Base-by-base conservation (phyloP, 2,797 vertebrate species). In the Cheracebus regulus region DNA sequence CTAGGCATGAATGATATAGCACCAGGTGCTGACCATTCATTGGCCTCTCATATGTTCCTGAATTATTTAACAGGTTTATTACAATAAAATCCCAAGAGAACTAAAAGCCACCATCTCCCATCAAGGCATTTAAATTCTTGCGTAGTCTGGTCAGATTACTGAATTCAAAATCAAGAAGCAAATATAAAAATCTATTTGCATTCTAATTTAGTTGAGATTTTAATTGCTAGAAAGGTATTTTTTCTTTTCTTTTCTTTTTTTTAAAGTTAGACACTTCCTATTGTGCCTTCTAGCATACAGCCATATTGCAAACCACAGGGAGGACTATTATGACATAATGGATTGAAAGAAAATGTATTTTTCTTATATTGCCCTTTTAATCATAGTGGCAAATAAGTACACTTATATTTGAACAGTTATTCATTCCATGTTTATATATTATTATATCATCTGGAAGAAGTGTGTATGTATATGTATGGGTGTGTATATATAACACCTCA, bases 11-110 rank as follows among this genome's bases (percentile, higher is more conserved):
- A 97, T 85, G 96, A 97, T 91, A 41, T 5, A 96, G 89, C 85
- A 89, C 96, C 97, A 97, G 97, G 92, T 97, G 97, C 83, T 61
- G 41, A 20, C 90, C 64, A 57, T 61, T 81, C 76, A 70, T 9
- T 88, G 70, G 93, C 84, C 80, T 97, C 92, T 93, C 67, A 61
- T 67, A 76, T 80, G 57, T 36, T 95, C 88, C 89, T 98, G 96
- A 97, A 98, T 97, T 98, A 98, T 98, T 98, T 87, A 97, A 78
- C 61, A 98, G 55, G 41, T 88, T 97, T 57, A 88, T 89, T 93
- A 93, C 75, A 95, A 96, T 81, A 81, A 95, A 91, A 81, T 95
- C 96, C 86, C 50, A 20, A 78, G 95, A 88, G 94, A 96, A 95
- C 44, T 73, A 90, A 86, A 81, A 93, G 48, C 88, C 33, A 83